A percentile compares a stretch with the other conserved stretches of the same genome.
Evolutionary conservation across 2,113 vertebrate species (phyloP).

Genomic region (Melozone crissalis): DNA sequence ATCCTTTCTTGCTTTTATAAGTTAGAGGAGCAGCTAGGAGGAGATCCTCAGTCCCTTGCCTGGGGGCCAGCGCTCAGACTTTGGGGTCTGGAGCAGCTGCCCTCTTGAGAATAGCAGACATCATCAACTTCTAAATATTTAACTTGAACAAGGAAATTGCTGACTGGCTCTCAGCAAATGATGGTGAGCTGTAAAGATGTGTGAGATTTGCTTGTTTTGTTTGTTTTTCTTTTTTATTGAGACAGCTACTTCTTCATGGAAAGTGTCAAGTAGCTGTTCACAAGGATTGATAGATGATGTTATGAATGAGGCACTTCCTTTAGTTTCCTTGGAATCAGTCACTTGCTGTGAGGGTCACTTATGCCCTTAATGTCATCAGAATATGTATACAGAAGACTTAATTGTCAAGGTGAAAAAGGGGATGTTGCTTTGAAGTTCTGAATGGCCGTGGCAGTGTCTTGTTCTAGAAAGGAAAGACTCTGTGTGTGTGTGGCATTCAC

Average conservation of each 20-base stretch:
- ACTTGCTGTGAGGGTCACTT: not conserved
- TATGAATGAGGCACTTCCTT: not conserved
- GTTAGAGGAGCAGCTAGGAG: not conserved
- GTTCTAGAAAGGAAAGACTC: not conserved
- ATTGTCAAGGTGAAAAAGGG: not conserved
- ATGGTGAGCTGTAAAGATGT: not conserved
- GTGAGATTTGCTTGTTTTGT: not conserved
- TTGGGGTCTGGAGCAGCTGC: not conserved
- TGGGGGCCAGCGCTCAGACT: not conserved
- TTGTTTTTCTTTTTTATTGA: not conserved
- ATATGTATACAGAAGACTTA: not conserved
- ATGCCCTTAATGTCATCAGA: not conserved
- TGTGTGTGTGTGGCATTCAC: not conserved
- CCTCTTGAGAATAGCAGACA: not conserved
- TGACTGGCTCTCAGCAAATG: not conserved
- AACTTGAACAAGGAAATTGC: not conserved
- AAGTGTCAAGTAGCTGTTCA: not conserved
- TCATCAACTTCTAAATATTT: not conserved
- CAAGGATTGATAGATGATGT: not conserved
- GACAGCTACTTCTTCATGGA: not conserved
- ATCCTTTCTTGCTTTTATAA: not conserved
- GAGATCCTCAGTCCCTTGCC: not conserved
- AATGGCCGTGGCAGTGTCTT: not conserved
- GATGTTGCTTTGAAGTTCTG: not conserved
- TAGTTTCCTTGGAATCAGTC: not conserved